Percentiles rank a stretch among this genome's conserved stretches.
These are phyloP conservation scores for Oeneis ivallda DNA, from an alignment of 2,888 invertebrate genomes.

Conservation along the genomic window DNA sequence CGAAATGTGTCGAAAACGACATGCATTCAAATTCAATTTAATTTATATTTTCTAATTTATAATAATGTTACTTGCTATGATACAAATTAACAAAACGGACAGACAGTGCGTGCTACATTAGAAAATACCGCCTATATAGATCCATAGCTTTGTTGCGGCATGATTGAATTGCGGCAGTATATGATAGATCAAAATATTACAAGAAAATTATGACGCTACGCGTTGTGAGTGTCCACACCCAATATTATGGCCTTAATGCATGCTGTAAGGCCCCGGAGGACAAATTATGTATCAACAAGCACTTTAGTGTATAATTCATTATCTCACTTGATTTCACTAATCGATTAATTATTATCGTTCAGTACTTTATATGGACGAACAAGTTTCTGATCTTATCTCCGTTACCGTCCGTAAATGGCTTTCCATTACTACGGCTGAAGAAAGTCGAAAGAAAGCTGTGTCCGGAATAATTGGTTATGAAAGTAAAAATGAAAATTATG, in stretches of 20 bases:
- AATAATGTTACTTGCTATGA: no score
- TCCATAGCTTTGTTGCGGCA: not conserved
- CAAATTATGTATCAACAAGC: slow-evolving; percentile 1
- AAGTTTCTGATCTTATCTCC: not conserved
- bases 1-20: no score
- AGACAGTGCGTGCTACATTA: no score
- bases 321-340: slow-evolving; percentile 1
- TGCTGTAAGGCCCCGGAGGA: slow-evolving; percentile 16
- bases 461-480: not conserved
- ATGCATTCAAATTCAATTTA: no score
- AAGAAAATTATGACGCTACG: no score
- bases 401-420: no score
- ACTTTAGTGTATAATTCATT: not conserved
- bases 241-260: slow-evolving; percentile 44
- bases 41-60: no score
- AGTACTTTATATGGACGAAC: not conserved
- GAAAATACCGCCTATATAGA: no score
- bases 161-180: no score
- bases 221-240: slow-evolving; percentile 38
- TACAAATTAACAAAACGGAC: no score
- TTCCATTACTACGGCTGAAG: not conserved
- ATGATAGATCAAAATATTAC: no score
- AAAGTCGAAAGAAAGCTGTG: not conserved
- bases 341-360: not conserved
- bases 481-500: not conserved